Evolutionary conservation across 2,797 vertebrate species (phyloP).

Genomic region (Halcyon chelicuti): DNA sequence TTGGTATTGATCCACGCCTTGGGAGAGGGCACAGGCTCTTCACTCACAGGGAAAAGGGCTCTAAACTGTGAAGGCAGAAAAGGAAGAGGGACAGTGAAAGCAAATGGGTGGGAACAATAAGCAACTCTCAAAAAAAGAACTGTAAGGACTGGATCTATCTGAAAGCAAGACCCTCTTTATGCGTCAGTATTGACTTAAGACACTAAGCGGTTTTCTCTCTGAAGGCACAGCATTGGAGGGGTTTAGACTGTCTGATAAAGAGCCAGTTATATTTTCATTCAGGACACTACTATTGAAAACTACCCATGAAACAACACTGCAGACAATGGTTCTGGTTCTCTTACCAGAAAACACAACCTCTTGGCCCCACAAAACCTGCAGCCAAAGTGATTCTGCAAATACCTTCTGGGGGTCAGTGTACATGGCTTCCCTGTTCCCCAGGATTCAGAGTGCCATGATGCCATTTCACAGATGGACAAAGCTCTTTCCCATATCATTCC

Average conservation of each 20-base stretch:
- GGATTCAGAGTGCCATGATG: not conserved
- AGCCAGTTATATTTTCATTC: not conserved
- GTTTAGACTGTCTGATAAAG: not conserved
- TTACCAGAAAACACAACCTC: not conserved
- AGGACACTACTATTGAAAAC: not conserved
- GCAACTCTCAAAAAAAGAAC: not conserved
- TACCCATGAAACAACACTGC: not conserved
- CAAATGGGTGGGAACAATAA: not conserved
- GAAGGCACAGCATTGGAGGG: not conserved
- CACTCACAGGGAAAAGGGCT: rapidly evolving
- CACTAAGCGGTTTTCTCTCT: not conserved
- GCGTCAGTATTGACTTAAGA: not conserved
- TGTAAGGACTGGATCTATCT: not conserved
- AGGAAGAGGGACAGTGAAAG: rapidly evolving
- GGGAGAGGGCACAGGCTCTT: not conserved
- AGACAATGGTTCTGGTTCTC: not conserved
- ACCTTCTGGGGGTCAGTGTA: not conserved
- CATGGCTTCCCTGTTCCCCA: not conserved
- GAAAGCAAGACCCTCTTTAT: not conserved
- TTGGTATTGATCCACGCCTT: too few relatives aligned
- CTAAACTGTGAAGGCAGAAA: not conserved
- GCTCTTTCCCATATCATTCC: not conserved
- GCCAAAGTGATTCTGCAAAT: not conserved
- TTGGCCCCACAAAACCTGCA: not conserved
- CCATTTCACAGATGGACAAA: not conserved